Percentiles rank a stretch among this genome's conserved stretches.
Conservation (phyloP, 37 sponge, comb jelly and placozoan species). For the Bolinopsis microptera region DNA sequence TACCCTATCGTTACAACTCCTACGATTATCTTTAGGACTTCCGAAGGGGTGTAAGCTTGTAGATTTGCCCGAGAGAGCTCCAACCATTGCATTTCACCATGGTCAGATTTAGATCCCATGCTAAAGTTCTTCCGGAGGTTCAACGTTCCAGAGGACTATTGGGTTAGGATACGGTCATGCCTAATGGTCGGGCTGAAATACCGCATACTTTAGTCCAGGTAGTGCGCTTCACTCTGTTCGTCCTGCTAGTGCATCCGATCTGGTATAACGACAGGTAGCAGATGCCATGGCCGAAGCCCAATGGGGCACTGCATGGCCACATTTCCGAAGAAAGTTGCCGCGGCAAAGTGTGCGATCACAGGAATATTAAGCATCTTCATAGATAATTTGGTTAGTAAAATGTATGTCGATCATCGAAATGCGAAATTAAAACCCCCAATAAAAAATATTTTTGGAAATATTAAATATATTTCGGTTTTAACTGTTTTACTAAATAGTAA, state of each 20-base stretch:
- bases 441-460: no score
- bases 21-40: slow-evolving; percentile 55
- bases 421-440: no score
- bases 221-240: slow-evolving; percentile 14
- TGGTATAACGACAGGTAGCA: slow-evolving; percentile 63
- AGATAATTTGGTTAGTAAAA: background rate
- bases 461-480: no score
- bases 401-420: background rate
- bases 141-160: background rate
- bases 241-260: slow-evolving; percentile 21
- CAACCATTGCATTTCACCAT: slow-evolving; percentile 26
- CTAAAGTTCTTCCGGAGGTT: background rate
- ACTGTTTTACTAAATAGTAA: no score
- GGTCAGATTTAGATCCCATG: slow-evolving; percentile 28
- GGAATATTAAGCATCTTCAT: background rate
- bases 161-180: background rate
- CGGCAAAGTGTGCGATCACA: slow-evolving; percentile 32
- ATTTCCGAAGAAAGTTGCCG: slow-evolving; percentile 45
- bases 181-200: slow-evolving; percentile 24
- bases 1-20: slow-evolving; percentile 48
- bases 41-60: slow-evolving; percentile 47
- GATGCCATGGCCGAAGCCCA: slow-evolving; percentile 59
- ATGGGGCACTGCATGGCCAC: slow-evolving; percentile 56
- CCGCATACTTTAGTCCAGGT: slow-evolving; percentile 27
- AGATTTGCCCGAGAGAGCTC: background rate